Percentiles rank a stretch among this genome's conserved stretches.
phyloP scores from a whole-genome alignment of 1,140 invertebrate species.

The Acyrthosiphon pisum region DNA sequence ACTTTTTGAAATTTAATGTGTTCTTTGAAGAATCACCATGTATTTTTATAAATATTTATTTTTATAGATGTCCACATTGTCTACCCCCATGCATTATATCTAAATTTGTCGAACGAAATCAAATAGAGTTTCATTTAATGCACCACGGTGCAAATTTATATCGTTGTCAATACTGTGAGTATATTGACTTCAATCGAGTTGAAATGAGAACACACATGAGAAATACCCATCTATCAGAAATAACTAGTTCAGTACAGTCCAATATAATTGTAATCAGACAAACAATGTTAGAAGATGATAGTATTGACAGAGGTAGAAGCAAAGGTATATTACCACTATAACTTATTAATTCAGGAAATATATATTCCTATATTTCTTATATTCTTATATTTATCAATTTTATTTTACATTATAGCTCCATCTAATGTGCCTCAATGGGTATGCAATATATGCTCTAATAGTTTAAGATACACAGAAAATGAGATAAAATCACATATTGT shows the following conservation, averaged over 20 bases:
- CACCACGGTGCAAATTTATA: constrained; percentile 42
- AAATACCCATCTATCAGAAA: neutral
- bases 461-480: constrained; percentile 34
- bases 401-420: neutral
- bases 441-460: constrained; percentile 36
- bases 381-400: neutral
- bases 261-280: constrained; percentile 40
- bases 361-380: too few species aligned
- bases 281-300: neutral
- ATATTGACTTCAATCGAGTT: constrained; percentile 22
- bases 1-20: neutral
- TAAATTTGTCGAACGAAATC: neutral
- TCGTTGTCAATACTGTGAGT: constrained; percentile 35
- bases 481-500: constrained; percentile 50
- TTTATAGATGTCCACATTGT: constrained; percentile 49
- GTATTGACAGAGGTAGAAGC: neutral
- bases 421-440: constrained; percentile 28
- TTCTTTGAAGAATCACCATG: neutral
- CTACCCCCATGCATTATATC: neutral
- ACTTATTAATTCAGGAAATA: neutral
- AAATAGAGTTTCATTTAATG: constrained; percentile 40
- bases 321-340: constrained; percentile 9
- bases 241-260: neutral
- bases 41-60: neutral
- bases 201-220: constrained; percentile 48